Evolutionary conservation across 1,140 invertebrate species (phyloP), one percentile per base, ranked within the genome.

Genomic region (Euura saliciscinereae): DNA sequence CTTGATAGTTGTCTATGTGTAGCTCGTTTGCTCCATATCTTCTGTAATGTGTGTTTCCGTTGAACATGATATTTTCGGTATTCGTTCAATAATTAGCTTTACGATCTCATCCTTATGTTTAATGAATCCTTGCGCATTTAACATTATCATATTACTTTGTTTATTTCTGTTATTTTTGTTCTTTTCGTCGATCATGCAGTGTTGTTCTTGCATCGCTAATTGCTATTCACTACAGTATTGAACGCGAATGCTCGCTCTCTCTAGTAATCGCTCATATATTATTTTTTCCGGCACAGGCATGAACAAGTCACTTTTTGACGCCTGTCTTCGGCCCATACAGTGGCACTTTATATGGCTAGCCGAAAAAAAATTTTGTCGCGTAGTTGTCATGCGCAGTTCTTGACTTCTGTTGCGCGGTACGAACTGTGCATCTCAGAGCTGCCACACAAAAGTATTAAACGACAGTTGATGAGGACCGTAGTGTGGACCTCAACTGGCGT

Each of bases 111-210:
- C 70, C 43, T 65, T 71, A 71, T 65, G 70, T 28, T 42, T 71
- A 64, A 51, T 71, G 70, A 64, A 65, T 71, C 70, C 70, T 42
- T 71, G 70, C 7, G 70, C 46, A 71, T 71, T 71, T 44, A 71
- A 10, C 11, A 71, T 11, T 51, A 71, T 11, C 44, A 71, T 71
- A 65, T 59, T 43, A 42, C 43, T 65, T 71, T 64, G 46, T 71
- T 13, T 71, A 8, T 64, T 7, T 64, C 44, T 71, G 3, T 13
- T 43, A 44, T 71, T 4, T 64, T 11, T n/a, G 7, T 51, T 51
- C 7, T 51, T 8, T 51, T 51, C 2, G 46, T 51, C 46, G n/a
- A 8, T 2, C 46, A 51, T n/a, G n/a, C 46, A 51, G 7, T 51
- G 7, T 2, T n/a, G 46, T 51, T n/a, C 11, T 51, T 51, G 46